Conservation (phyloP, 2,113 vertebrate species). For the Percina caprodes region DNA sequence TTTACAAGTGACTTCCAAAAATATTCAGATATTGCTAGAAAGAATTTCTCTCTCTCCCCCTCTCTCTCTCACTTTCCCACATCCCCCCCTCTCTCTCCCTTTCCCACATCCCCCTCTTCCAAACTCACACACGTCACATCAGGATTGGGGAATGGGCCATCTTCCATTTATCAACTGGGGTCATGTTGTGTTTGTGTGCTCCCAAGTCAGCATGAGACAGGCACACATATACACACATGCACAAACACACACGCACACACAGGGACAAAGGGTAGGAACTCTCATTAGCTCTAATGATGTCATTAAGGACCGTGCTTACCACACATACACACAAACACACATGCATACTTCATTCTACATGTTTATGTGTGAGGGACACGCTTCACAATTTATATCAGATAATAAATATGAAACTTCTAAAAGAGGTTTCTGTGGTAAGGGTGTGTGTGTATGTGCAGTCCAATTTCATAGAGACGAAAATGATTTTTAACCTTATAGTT, state of each 20-base stretch:
- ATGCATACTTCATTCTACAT: constrained; percentile 20
- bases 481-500: not conserved
- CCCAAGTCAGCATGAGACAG: constrained; percentile 73
- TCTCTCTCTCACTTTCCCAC: constrained; percentile 37
- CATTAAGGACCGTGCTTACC: constrained; percentile 73
- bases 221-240: constrained; percentile 41
- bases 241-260: constrained; percentile 33
- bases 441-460: not conserved
- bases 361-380: not conserved
- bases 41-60: constrained; percentile 31
- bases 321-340: constrained; percentile 45
- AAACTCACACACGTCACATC: constrained; percentile 57
- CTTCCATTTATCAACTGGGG: constrained; percentile 73
- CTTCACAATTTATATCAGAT: not conserved
- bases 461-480: not conserved
- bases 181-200: constrained; percentile 74
- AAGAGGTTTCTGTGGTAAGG: not conserved
- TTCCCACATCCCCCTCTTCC: constrained; percentile 40
- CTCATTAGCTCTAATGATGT: constrained; percentile 84
- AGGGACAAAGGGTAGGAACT: constrained; percentile 74
- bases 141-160: constrained; percentile 65
- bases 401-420: not conserved
- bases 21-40: not conserved
- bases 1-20: not conserved
- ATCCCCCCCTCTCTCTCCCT: constrained; percentile 29